Percentiles rank a stretch among this genome's conserved stretches.
These are phyloP conservation scores for Heloderma charlesbogerti DNA, from an alignment of 2,113 vertebrate species.

Conservation along the genomic window DNA sequence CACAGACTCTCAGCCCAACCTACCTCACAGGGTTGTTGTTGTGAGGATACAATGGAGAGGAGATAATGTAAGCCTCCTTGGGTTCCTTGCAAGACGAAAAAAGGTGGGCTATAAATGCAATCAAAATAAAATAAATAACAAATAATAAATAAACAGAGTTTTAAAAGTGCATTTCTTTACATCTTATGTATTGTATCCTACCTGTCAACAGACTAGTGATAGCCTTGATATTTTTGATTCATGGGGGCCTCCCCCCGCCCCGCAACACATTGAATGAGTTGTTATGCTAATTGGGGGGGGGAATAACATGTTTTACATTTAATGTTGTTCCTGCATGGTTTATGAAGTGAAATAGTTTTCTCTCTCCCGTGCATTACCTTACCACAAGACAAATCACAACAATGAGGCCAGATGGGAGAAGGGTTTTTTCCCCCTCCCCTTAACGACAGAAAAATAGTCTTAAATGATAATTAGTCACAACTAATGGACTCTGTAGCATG, in stretches of 20 bases:
- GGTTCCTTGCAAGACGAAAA: too few species aligned
- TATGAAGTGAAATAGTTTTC: slow-evolving; percentile 38
- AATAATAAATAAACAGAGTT: too few species aligned
- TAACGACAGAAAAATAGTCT: slow-evolving; percentile 49
- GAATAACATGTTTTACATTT: slow-evolving; percentile 36
- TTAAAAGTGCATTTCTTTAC: neutral
- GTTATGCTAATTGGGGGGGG: slow-evolving; percentile 18
- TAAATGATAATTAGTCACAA: slow-evolving; percentile 54
- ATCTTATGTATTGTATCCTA: neutral
- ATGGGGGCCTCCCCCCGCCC: slow-evolving; percentile 6
- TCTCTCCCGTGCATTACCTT: slow-evolving; percentile 24
- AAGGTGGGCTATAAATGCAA: too few species aligned
- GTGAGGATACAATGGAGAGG: too few species aligned
- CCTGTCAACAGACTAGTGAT: neutral
- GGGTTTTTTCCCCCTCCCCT: neutral
- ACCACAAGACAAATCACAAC: slow-evolving; percentile 49
- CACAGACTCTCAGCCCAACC: too few species aligned
- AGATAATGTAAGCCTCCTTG: too few species aligned
- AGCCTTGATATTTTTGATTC: slow-evolving; percentile 41
- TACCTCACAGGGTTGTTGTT: too few species aligned
- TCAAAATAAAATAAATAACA: too few species aligned
- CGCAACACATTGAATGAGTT: slow-evolving; percentile 8
- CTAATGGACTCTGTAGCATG: slow-evolving; percentile 36
- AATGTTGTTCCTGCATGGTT: slow-evolving; percentile 23
- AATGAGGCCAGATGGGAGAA: slow-evolving; percentile 41